Percentiles rank a stretch among this genome's conserved stretches.
Conservation (phyloP, 2,888 invertebrate species). For the Chymomyza amoena region DNA sequence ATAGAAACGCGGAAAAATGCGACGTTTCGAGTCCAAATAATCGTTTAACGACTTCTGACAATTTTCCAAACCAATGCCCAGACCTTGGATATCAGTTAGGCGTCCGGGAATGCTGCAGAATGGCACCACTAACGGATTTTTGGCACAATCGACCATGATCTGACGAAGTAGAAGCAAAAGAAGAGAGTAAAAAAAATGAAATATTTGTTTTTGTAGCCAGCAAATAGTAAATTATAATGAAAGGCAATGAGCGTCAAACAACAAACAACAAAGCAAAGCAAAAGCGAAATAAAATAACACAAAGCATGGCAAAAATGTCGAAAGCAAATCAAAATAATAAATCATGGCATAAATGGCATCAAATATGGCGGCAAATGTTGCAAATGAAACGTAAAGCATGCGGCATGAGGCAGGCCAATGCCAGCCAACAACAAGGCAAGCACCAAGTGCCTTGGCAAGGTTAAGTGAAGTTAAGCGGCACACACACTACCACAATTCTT, state of each 20-base stretch:
- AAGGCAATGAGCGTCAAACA: constrained; percentile 47
- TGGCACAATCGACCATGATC: constrained; percentile 92
- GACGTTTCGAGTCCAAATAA: constrained; percentile 92
- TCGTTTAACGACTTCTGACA: constrained; percentile 95
- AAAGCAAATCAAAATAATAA: constrained; percentile 72
- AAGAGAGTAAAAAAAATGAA: constrained; percentile 8
- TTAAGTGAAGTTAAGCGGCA: constrained; percentile 67
- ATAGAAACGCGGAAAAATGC: constrained; percentile 93
- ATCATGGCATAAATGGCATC: constrained; percentile 71
- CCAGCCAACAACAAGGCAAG: constrained; percentile 51
- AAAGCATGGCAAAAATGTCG: constrained; percentile 51
- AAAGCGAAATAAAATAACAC: constrained; percentile 36
- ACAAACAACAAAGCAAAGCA: constrained; percentile 27
- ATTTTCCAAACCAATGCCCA: constrained; percentile 88
- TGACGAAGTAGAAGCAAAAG: constrained; percentile 71
- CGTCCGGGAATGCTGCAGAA: constrained; percentile 88
- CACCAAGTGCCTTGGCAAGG: constrained; percentile 52
- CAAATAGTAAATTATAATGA: constrained; percentile 61
- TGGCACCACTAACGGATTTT: constrained; percentile 87
- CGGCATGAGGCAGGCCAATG: neutral
- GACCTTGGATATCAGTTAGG: constrained; percentile 85
- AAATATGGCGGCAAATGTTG: constrained; percentile 75
- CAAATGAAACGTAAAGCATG: constrained; percentile 66
- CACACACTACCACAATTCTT: constrained; percentile 17
- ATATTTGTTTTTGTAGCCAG: constrained; percentile 28